Base-by-base conservation (phyloP, 2,113 vertebrate genomes). In the Rutilus rutilus region DNA sequence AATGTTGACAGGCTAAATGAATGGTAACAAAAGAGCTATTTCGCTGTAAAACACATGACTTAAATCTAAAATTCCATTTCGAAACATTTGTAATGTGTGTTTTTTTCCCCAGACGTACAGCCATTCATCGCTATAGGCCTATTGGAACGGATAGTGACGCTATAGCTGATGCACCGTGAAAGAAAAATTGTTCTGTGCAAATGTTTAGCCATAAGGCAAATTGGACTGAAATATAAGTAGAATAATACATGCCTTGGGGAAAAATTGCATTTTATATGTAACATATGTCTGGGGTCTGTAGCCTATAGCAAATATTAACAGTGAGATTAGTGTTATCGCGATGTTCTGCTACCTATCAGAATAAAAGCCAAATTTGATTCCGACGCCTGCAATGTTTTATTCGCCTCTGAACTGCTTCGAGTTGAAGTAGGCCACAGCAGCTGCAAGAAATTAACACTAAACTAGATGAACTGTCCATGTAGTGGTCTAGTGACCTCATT, bases 391-490 rank as follows among this genome's bases (percentile, higher is more conserved):
- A n/a, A 9, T 60, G 33, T 78, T 39, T 71, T 21, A 33, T 78
- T 78, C 54, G 6, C 19, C 21, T 42, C 5, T 39, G 33, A 78
- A 17, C 33, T 60, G 77, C 10, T 78, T 27, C 8, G 23, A 27
- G 1, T 25, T 62, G 2, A 64, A 45, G 52, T 23, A 64, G n/a
- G 59, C 15, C 78, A 64, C 1, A 80, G 36, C 57, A 45, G 39
- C 71, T 74, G 71, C n/a, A 60, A 17, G n/a, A 62, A 47, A 25
- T 80, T 25, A 80, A 80, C 23, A 27, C 57, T 62, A 19, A 79
- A 79, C 78, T 45, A 17, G n/a, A 79, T 45, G 36, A 80, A 45
- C 78, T n/a, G 23, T 64, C 6, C 77, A 27, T 25, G 23, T 62
- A 64, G 6, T 79, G 77, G 12, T 74, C 39, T 15, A 45, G 23